phyloP scores from a whole-genome alignment of 2,113 vertebrate genomes.

The Gymnobelideus leadbeateri region DNA sequence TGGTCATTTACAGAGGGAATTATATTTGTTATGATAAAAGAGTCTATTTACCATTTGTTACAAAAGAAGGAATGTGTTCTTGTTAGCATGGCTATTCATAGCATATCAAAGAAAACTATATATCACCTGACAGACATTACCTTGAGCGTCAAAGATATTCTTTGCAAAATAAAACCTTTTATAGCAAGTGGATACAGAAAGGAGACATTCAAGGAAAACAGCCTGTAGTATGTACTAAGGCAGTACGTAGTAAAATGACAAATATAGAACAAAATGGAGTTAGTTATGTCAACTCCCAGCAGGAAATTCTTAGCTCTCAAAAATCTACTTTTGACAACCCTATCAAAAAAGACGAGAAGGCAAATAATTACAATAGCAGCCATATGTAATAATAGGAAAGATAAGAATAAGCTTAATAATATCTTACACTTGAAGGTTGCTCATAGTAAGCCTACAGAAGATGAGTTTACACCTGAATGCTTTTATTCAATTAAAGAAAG shows the following conservation, averaged over 20 bases:
- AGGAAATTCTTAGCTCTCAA: not conserved
- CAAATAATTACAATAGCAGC: not conserved
- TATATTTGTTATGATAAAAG: not conserved
- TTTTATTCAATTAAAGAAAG: not conserved
- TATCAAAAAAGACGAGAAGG: not conserved
- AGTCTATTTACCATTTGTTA: not conserved
- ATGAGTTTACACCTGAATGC: not conserved
- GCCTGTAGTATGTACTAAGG: not conserved
- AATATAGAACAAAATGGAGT: not conserved
- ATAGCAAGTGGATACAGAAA: not conserved
- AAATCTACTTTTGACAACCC: not conserved
- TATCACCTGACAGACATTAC: not conserved
- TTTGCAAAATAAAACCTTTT: not conserved
- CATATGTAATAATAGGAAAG: not conserved
- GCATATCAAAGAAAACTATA: not conserved
- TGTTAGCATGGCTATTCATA: not conserved
- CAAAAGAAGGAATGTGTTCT: not conserved
- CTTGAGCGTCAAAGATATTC: not conserved
- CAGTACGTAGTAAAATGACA: not conserved
- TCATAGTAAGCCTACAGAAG: not conserved
- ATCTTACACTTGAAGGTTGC: not conserved
- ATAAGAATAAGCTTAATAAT: not conserved
- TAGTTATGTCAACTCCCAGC: not conserved
- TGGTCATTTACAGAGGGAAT: not conserved
- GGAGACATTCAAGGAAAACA: not conserved